A percentile compares a stretch with the other conserved stretches of the same genome.
These are phyloP conservation scores for Lycophotia porphyrea DNA, from an alignment of 2,888 invertebrate species.

Conservation along the genomic window DNA sequence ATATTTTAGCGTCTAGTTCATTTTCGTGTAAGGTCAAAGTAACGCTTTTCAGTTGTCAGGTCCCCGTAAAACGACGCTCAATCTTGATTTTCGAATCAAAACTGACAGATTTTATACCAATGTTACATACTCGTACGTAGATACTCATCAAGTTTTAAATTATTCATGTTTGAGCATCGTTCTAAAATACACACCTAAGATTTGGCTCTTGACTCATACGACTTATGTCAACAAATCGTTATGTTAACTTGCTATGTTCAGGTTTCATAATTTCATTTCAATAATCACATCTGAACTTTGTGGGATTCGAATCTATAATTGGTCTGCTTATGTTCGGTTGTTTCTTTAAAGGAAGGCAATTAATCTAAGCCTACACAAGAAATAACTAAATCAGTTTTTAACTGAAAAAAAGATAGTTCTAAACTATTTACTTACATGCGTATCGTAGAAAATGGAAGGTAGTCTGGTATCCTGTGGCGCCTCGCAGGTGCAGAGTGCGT, in stretches of 20 bases:
- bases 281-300: neutral
- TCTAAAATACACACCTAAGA: neutral
- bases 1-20: conserved; percentile 15
- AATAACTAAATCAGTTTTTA: neutral
- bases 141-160: conserved; percentile 6
- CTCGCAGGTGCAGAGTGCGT: conserved; percentile 85
- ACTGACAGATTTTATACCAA: neutral
- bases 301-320: neutral
- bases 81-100: conserved; percentile 10
- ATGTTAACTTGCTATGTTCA: neutral
- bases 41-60: conserved; percentile 5
- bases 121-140: too few species aligned
- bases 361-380: neutral
- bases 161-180: neutral
- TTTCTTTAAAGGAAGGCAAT: neutral
- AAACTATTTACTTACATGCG: conserved; percentile 79
- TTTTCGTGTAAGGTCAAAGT: conserved; percentile 7
- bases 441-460: conserved; percentile 85
- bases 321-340: neutral
- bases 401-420: neutral
- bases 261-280: neutral
- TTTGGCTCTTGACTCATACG: neutral
- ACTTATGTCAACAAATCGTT: neutral
- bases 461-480: conserved; percentile 79
- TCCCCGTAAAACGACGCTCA: neutral